A percentile compares a stretch with the other conserved stretches of the same genome.
Evolutionary conservation across 53 echinoderm and acorn worm species (phyloP).

Genomic region (Luidia sarsii): DNA sequence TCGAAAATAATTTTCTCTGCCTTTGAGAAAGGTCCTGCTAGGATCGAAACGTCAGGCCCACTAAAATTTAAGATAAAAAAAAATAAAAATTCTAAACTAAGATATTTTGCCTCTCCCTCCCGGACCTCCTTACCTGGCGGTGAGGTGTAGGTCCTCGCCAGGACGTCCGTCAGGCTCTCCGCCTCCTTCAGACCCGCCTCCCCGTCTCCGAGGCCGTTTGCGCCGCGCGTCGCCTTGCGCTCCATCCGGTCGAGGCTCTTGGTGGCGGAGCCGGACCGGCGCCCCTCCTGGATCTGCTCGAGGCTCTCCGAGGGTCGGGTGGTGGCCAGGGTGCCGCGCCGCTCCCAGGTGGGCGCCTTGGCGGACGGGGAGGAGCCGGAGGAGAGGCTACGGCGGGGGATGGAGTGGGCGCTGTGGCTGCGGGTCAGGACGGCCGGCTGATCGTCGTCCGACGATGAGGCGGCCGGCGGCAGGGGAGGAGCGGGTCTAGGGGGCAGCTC

Average conservation of each 20-base stretch:
- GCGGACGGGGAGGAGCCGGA: background rate
- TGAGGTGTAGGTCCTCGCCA: conserved; percentile 52
- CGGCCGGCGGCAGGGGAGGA: conserved; percentile 8
- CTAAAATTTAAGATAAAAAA: background rate
- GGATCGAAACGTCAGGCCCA: too few relatives aligned
- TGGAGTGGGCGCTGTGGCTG: conserved; percentile 46
- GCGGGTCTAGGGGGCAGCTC: conserved; percentile 6
- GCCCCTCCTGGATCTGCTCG: conserved; percentile 12
- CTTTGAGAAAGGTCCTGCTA: too few relatives aligned
- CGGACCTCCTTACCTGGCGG: conserved; percentile 37
- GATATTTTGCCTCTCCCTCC: background rate
- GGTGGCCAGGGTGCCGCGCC: conserved; percentile 41
- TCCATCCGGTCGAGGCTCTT: conserved; percentile 8
- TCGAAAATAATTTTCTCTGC: background rate
- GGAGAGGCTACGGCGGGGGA: background rate
- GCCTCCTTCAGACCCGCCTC: conserved; percentile 34
- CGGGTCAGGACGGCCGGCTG: conserved; percentile 21
- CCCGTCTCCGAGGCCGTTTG: conserved; percentile 29
- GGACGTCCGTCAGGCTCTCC: conserved; percentile 61
- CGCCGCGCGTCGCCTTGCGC: conserved; percentile 35
- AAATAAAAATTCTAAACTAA: background rate
- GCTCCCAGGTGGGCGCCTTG: conserved; percentile 9
- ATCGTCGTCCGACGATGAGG: too few relatives aligned
- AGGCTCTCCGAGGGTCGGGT: conserved; percentile 36
- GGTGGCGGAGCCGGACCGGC: conserved; percentile 34